phyloP scores from a whole-genome alignment of 2,888 invertebrate species.

The Torymus auratus region DNA sequence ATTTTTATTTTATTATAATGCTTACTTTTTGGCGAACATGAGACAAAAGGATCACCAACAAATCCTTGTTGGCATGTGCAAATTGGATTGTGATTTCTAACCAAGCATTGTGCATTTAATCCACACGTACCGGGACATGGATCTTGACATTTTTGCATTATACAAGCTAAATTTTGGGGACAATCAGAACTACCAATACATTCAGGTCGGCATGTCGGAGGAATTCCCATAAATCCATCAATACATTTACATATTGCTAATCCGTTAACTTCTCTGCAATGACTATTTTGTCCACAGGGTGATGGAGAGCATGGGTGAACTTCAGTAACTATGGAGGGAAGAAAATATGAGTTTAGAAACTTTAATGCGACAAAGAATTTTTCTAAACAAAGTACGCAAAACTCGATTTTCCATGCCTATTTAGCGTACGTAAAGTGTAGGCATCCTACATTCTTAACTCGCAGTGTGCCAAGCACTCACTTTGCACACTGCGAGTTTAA shows the following conservation, averaged over 20 bases:
- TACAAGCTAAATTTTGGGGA: slow-evolving; percentile 78
- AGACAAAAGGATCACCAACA: slow-evolving; percentile 78
- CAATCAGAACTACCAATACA: slow-evolving; percentile 79
- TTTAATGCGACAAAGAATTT: neutral
- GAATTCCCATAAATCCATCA: slow-evolving; percentile 78
- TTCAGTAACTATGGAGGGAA: slow-evolving; percentile 73
- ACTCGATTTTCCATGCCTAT: no score
- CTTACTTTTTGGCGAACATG: slow-evolving; percentile 64
- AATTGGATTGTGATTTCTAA: slow-evolving; percentile 79
- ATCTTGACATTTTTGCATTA: slow-evolving; percentile 79
- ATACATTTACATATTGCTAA: slow-evolving; percentile 80
- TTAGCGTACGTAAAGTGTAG: no score
- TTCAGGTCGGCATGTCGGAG: slow-evolving; percentile 78
- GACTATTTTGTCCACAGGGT: slow-evolving; percentile 77
- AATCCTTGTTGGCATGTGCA: slow-evolving; percentile 78
- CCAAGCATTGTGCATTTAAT: slow-evolving; percentile 78
- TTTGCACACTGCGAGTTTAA: no score
- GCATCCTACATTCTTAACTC: no score
- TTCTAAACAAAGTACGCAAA: no score
- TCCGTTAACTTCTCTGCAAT: slow-evolving; percentile 76
- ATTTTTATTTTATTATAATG: neutral
- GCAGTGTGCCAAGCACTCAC: no score
- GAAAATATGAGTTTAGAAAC: neutral
- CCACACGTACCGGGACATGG: slow-evolving; percentile 80
- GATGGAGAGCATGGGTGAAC: slow-evolving; percentile 73